These are phyloP conservation scores for Calliopsis andreniformis DNA, from an alignment of 1,140 invertebrate genomes.

Conservation along the genomic window DNA sequence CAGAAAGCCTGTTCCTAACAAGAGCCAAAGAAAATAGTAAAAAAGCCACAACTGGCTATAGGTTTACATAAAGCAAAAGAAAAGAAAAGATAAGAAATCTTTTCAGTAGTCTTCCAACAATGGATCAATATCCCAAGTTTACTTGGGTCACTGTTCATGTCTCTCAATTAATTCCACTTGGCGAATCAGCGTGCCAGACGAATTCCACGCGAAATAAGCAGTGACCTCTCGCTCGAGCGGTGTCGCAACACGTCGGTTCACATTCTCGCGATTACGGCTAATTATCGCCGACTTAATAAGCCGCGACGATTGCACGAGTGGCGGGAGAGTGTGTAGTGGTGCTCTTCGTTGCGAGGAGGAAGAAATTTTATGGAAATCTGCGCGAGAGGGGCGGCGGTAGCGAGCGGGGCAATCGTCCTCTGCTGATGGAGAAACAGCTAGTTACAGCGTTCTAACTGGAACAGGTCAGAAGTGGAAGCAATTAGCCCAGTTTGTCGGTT, in stretches of 20 bases:
- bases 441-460: conserved; percentile 60
- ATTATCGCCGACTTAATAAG: conserved; percentile 64
- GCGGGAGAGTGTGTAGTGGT: conserved; percentile 10
- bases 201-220: not conserved
- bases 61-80: too few species aligned
- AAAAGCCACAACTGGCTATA: too few species aligned
- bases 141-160: too few species aligned
- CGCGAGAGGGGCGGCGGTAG: conserved; percentile 26
- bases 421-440: conserved; percentile 47
- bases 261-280: conserved; percentile 61
- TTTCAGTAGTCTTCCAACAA: too few species aligned
- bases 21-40: too few species aligned
- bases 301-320: conserved; percentile 52
- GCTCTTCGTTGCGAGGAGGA: conserved; percentile 20
- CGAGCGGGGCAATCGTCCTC: conserved; percentile 51
- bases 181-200: conserved; percentile 2
- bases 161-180: not conserved
- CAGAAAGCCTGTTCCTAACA: too few species aligned
- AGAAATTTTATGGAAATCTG: conserved; percentile 46
- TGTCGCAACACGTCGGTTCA: conserved; percentile 1
- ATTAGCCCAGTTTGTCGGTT: conserved; percentile 74
- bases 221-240: conserved; percentile 1
- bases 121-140: too few species aligned
- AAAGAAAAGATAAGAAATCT: too few species aligned
- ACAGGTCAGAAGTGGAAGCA: conserved; percentile 74